Base-by-base conservation (phyloP, 2,888 invertebrate species). In the Altica lythri region DNA sequence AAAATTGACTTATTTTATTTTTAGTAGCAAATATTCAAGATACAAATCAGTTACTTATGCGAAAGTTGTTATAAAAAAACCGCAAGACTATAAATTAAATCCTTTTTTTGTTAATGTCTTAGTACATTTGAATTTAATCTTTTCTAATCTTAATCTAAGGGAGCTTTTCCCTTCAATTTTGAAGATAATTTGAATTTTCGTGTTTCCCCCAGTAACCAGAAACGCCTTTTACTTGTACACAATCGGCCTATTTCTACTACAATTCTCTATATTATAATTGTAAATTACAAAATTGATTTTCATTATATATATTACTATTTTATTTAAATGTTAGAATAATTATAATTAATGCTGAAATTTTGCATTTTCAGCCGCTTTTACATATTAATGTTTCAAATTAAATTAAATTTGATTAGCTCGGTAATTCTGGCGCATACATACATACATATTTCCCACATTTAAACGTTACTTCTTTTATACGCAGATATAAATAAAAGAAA, bases 211-310 rank as follows among this genome's bases (percentile, higher is more conserved):
- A 40, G 64, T 66, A 66, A 68, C 64, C 64, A 68, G 68, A 50
- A 63, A 63, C 69, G 69, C 69, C 69, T 63, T 65, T 69, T 64
- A 63, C 63, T 64, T 69, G 69, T 69, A 60, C 49, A 51, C 58
- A 63, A 57, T 51, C 18, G 56, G 45, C 63, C 62, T 59, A 58
- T 62, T 66, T 58, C 50, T 56, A 57, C 65, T 64, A 60, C 61
- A 62, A 61, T 51, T 46, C 46, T 48, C 61, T 35, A 38, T 57
- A 67, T 67, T 67, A 65, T 64, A 67, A 67, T 67, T 67, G 61
- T 62, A 67, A 62, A 67, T 67, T 52, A 53, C 55, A 42, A 58
- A 60, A 65, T 62, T 65, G 67, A 67, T 65, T 64, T n/a, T 60
- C 53, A 47, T 30, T 52, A 42, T 53, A 58, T 60, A 44, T 53